Evolutionary conservation across 1,140 invertebrate species (phyloP).

Genomic region (Monochamus saltuarius): DNA sequence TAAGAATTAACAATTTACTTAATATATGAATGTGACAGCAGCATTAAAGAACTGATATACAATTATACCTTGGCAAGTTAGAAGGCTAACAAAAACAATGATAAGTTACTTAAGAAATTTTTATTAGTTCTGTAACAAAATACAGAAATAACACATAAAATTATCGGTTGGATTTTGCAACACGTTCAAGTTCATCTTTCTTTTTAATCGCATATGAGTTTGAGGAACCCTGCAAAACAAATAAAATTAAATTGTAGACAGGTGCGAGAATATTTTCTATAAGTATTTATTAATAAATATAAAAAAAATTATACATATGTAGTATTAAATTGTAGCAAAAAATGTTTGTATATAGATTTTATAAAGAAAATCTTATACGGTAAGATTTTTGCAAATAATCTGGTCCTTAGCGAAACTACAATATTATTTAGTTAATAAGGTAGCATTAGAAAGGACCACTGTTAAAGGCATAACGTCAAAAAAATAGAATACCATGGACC

Average conservation of each 20-base stretch:
- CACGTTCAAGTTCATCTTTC: constrained; percentile 99
- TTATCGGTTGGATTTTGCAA: constrained; percentile 99
- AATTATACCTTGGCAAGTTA: too few relatives aligned
- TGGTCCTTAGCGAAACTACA: constrained; percentile 48
- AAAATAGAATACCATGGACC: too few relatives aligned
- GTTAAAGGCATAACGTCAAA: background rate
- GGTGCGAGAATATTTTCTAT: constrained; percentile 6
- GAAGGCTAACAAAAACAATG: background rate
- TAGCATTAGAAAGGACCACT: constrained; percentile 48
- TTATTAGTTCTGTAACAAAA: constrained; percentile 28
- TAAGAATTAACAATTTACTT: too few relatives aligned
- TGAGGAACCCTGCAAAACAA: constrained; percentile 82
- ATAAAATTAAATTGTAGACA: constrained; percentile 28
- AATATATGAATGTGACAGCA: too few relatives aligned
- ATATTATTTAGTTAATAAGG: constrained; percentile 24
- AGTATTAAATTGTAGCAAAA: constrained; percentile 5
- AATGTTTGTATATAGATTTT: constrained; percentile 5
- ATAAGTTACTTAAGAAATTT: background rate
- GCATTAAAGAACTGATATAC: too few relatives aligned
- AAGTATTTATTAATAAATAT: too few relatives aligned
- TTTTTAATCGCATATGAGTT: constrained; percentile 99
- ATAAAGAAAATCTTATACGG: constrained; percentile 1
- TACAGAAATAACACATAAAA: constrained; percentile 25
- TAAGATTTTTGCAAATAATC: constrained; percentile 16
- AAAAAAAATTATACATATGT: too few relatives aligned